Evolutionary conservation across 2,113 vertebrate genomes (phyloP).

Genomic region (Lontra canadensis): DNA sequence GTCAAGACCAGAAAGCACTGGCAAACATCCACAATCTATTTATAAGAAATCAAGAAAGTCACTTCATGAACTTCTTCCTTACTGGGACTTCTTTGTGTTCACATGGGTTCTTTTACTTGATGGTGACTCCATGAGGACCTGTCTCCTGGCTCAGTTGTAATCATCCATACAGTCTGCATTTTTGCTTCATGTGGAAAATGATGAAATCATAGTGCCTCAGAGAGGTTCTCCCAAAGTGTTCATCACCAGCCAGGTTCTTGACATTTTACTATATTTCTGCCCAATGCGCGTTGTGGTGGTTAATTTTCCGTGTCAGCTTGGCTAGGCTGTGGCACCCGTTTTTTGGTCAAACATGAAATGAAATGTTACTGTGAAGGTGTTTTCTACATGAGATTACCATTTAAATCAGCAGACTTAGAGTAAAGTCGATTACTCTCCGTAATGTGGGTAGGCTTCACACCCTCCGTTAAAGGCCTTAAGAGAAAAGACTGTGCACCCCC

Average conservation of each 20-base stretch:
- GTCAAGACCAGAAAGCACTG: background rate
- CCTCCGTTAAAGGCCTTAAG: background rate
- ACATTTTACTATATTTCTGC: background rate
- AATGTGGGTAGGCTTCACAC: background rate
- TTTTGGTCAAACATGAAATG: background rate
- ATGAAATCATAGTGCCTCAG: background rate
- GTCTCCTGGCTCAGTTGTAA: background rate
- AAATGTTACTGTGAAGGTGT: background rate
- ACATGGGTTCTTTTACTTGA: background rate
- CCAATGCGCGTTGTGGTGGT: background rate
- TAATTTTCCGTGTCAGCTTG: background rate
- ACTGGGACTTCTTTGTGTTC: background rate
- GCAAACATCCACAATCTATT: background rate
- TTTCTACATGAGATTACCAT: background rate
- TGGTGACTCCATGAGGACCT: accelerated
- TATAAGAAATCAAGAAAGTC: background rate
- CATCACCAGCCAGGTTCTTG: background rate
- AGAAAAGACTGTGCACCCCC: background rate
- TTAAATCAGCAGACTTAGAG: background rate
- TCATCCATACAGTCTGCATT: background rate
- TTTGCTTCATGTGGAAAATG: background rate
- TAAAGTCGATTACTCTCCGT: background rate
- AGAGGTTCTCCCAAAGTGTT: background rate
- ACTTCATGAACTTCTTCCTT: background rate
- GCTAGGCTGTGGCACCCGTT: background rate